Percentiles rank a stretch among this genome's conserved stretches.
phyloP scores from a whole-genome alignment of 2,113 vertebrate species.

The Patagioenas fasciata region DNA sequence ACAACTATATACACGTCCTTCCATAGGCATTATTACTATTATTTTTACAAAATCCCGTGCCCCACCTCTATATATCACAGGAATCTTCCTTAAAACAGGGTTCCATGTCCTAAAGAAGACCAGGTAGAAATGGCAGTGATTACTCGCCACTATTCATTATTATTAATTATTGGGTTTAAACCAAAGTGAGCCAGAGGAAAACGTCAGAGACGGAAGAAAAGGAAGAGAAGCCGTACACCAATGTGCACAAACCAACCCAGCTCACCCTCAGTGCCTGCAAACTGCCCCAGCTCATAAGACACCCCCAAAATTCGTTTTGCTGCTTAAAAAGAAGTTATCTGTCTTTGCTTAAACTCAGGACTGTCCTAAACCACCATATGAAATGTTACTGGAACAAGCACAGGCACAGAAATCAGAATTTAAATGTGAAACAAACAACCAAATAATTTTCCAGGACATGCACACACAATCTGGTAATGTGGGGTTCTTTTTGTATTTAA shows the following conservation, averaged over 20 bases:
- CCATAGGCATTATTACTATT: slow-evolving; percentile 37
- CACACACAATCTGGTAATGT: background rate
- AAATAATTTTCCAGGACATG: background rate
- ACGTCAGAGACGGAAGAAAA: background rate
- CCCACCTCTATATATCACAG: slow-evolving; percentile 50
- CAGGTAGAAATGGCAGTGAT: slow-evolving; percentile 96
- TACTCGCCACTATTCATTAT: slow-evolving; percentile 44
- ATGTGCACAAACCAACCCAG: slow-evolving; percentile 15
- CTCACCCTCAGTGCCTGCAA: slow-evolving; percentile 15
- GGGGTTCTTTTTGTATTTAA: slow-evolving; percentile 31
- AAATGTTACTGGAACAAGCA: background rate
- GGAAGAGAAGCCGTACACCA: slow-evolving; percentile 14
- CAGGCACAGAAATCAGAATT: background rate
- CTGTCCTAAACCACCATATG: background rate
- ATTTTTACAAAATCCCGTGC: slow-evolving; percentile 70
- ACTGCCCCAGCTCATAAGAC: background rate
- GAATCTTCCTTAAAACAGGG: slow-evolving; percentile 78
- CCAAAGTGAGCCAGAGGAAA: background rate
- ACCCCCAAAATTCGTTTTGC: background rate
- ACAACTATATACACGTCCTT: slow-evolving; percentile 82
- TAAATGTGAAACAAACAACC: background rate
- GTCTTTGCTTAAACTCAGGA: background rate
- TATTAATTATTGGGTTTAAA: background rate
- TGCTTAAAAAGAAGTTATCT: background rate
- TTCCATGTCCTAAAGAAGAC: slow-evolving; percentile 87